Percentiles rank a stretch among this genome's conserved stretches.
These are phyloP conservation scores for Enteromius trimaculatus DNA, from an alignment of 2,797 vertebrate genomes.

Conservation along the genomic window DNA sequence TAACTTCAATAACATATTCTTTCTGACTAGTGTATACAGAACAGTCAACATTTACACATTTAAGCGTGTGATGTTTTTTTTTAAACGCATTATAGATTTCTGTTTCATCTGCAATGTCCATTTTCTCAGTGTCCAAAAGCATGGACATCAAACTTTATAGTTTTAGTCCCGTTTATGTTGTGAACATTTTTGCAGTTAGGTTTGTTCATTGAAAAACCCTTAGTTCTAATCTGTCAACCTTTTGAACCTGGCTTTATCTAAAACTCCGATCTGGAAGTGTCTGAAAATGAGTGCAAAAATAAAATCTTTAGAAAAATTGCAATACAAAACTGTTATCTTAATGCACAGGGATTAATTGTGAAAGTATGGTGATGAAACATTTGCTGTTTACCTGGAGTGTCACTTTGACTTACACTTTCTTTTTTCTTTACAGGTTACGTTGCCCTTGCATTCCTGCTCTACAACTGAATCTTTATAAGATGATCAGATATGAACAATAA, in stretches of 20 bases:
- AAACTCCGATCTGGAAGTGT: background rate
- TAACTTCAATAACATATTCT: background rate
- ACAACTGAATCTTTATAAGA: slow-evolving; percentile 68
- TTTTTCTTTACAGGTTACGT: slow-evolving; percentile 61
- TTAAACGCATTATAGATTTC: background rate
- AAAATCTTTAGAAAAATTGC: background rate
- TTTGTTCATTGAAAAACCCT: background rate
- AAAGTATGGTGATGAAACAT: background rate
- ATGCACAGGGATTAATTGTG: background rate
- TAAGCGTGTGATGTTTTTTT: too few species aligned
- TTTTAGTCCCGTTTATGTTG: background rate
- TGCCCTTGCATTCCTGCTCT: slow-evolving; percentile 66
- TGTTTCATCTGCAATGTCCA: background rate
- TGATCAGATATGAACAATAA: slow-evolving; percentile 65
- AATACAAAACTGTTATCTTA: background rate
- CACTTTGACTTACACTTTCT: slow-evolving; percentile 12
- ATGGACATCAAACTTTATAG: background rate
- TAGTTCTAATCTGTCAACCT: background rate
- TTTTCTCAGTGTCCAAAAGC: background rate
- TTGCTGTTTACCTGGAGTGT: background rate
- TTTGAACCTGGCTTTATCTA: background rate
- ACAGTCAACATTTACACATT: background rate
- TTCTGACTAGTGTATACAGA: background rate
- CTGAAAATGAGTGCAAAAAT: background rate
- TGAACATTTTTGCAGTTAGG: background rate